Evolutionary conservation across 2,888 invertebrate genomes (phyloP), one percentile per base, ranked within the genome.

Genomic region (Melieria crassipennis): DNA sequence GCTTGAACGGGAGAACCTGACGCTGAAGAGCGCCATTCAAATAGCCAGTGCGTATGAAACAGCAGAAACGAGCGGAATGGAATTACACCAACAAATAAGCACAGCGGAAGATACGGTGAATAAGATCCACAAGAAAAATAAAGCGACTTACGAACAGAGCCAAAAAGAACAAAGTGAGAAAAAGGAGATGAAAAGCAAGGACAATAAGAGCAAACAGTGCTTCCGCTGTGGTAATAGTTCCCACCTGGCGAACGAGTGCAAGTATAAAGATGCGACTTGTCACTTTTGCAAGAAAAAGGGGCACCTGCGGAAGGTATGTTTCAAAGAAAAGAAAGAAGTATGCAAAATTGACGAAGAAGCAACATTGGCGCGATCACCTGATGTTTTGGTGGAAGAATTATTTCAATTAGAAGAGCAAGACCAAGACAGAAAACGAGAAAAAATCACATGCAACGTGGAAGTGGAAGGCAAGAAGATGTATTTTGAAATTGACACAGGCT

Each of bases 261-360:
- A 69, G 56, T 71, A 66, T 45, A 71, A 74, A 55, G 69, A 69
- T 52, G 60, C 64, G 11, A 52, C 65, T 46, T 74, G 71, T 11
- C 11, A 74, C 68, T 70, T 68, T 47, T 68, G 70, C 47, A 70
- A 70, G 43, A 74, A 70, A 58, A 66, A 70, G 63, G 65, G 65
- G 13, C 66, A 63, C 55, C 62, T 74, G 16, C 52, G 57, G 46
- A 73, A 69, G 69, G 61, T 73, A 61, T 66, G 69, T 57, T 69
- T 69, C 62, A 75, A 73, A 61, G 68, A 60, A 63, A 57, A 57
- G 50, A 72, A 70, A 64, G 55, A 64, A 64, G 48, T 71, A 46
- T 65, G 72, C 45, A 30, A 71, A 69, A 72, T 74, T 42, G 66
- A 69, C 13, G 72, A 74, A 42, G 67, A 68, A 45, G 3, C 7